Base-by-base conservation (phyloP, 2,113 vertebrate species). In the Centropus bengalensis region DNA sequence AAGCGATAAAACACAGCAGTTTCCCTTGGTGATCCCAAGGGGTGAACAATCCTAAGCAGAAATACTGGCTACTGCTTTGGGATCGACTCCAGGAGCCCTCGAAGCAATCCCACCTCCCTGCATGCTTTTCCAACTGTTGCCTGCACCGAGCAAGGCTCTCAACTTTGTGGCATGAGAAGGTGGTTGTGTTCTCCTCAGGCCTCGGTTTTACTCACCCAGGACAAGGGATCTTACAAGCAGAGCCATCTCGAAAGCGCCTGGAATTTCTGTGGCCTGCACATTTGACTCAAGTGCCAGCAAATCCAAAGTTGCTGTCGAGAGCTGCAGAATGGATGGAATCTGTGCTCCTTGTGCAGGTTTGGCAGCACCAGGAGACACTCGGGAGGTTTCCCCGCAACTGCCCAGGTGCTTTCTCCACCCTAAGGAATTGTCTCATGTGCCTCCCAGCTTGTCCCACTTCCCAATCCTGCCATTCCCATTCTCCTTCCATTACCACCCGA, bases 291-390 rank as follows among this genome's bases (percentile, higher is more conserved):
- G 23, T 1, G 32, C 36, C 23, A 62, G 40, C 40, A 24, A 51
- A 45, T 2, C 42, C 36, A 10, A 33, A 24, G 36, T 9, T 1
- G 1, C 36, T 2, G 8, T 5, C 15, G 6, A 7, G 19, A 8
- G 5, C 38, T 3, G 58, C 42, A 22, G 76, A 4, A 8, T 1
- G 51, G 62, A 9, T 3, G 3, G 3, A 4, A 59, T 14, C 5
- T 2, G 1, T 1, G 42, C 60, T 62, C 26, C 51, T 5, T 0
- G 5, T 3, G 33, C 67, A n/a, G 54, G 17, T 42, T 15, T 56
- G 58, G 5, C 73, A 32, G 4, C 3, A 3, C 17, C 28, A 13
- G 0, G 0, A 45, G 8, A 3, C 40, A 24, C 69, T 1, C 36
- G 1, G 0, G 7, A 20, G n/a, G 58, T n/a, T 54, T 10, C 14